Evolutionary conservation across 2,113 vertebrate genomes (phyloP), one percentile per base, ranked within the genome.

Genomic region (Corapipo altera): DNA sequence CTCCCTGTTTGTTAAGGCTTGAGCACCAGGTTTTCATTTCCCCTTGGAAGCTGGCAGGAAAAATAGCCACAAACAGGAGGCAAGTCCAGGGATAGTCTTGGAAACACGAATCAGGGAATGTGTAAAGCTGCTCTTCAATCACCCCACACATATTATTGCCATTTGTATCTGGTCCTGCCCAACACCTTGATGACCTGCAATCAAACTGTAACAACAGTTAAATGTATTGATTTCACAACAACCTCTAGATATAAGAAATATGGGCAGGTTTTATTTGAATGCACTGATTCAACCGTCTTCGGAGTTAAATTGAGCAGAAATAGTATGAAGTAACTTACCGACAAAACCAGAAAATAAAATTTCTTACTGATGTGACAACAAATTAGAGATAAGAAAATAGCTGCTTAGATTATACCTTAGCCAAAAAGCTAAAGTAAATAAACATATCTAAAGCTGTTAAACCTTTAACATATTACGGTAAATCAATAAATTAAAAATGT

Each of bases 11-110:
- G 30, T 28, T 84, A 43, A 62, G 35, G 10, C 79, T 18, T 66
- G 59, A 91, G 28, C n/a, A 37, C 11, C 22, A 33, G 37, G 22
- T 41, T 86, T 70, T 58, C 65, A 24, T 22, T 5, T 24, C 37
- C 8, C 20, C 2, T 0, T 5, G 37, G 49, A 90, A 67, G 66
- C 11, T 0, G 0, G 41, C 1, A 3, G 26, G 17, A 88, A 41
- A 66, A 30, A 3, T 54, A 41, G 26, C 21, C 21, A 46, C 8
- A 85, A 43, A 64, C 14, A 64, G 28, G 73, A 71, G 8, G 28
- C 6, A 67, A 67, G 55, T 32, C 33, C 4, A 0, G 17, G n/a
- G 5, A 3, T 30, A 41, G 18, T 35, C 37, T 90, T 65, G 59
- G 59, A 90, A 90, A 80, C 8, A 10, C 16, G 26, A 85, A 73